Base-by-base conservation (phyloP, 1,140 invertebrate species). In the Mya arenaria region DNA sequence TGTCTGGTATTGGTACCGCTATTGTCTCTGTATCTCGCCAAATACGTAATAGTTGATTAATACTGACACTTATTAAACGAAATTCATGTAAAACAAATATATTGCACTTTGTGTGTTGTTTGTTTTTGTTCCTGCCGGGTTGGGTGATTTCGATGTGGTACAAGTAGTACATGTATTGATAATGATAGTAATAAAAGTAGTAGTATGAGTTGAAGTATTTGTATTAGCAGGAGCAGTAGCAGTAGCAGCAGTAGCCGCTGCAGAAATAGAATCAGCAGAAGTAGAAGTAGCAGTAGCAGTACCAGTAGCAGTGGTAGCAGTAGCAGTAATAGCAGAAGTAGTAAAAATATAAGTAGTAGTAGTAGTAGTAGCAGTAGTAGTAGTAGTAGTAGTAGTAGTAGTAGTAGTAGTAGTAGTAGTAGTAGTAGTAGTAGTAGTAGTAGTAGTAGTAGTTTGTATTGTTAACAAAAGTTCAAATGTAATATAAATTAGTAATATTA, bases 321-420 rank as follows among this genome's bases (percentile, higher is more conserved):
- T 60, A 60, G 28, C 23, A 60, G 56, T 60, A 60, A 23, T 60
- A 60, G 56, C 23, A 60, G 56, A 13, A 60, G 28, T 60, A 60
- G 56, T 60, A 60, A 23, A n/a, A 62, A 28, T 62, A 62, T 1
- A 4, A 62, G 58, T 62, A 62, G 58, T 62, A 28, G 6, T 1
- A 62, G 6, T 62, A 62, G 58, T 62, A 62, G 28, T 6, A 62
- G 58, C 4, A 62, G 6, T 6, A 62, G 17, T 6, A 62, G 58
- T 62, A 62, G 58, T 62, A 62, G 58, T 32, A 62, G 58, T 62
- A 62, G 58, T 60, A 60, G 56, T 60, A 60, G 28, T 60, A 60
- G 56, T 60, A 60, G 56, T 15, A 60, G 56, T 60, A 60, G 56
- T 60, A 60, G 56, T 60, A 60, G 56, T 60, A 60, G 56, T 60